Percentiles rank a stretch among this genome's conserved stretches.
These are phyloP conservation scores for Lophius piscatorius DNA, from an alignment of 2,113 vertebrate genomes.

Conservation along the genomic window DNA sequence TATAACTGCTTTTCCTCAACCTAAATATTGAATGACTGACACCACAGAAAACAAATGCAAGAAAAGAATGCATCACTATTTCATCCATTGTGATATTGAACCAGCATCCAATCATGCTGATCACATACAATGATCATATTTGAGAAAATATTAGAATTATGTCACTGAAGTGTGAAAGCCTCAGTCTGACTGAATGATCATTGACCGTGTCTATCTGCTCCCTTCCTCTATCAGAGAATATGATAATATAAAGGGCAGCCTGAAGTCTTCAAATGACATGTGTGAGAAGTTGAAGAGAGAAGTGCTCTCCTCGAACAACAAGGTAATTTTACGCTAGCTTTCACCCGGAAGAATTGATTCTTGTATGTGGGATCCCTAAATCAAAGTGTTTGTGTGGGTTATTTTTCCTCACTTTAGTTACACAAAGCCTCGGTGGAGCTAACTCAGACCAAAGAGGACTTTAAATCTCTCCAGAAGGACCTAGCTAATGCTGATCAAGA, in stretches of 20 bases:
- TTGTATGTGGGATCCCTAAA: rapidly evolving
- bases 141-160: too few species aligned
- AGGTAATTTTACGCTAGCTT: conserved; percentile 77
- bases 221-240: conserved; percentile 86
- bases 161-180: too few species aligned
- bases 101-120: too few species aligned
- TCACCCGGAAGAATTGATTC: neutral
- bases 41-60: too few species aligned
- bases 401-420: conserved; percentile 73
- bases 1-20: too few species aligned
- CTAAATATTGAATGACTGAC: too few species aligned
- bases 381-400: neutral
- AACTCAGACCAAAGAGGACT: conserved; percentile 83
- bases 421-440: conserved; percentile 82
- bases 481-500: conserved; percentile 90
- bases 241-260: conserved; percentile 88
- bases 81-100: too few species aligned
- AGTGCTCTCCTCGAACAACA: conserved; percentile 84
- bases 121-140: too few species aligned
- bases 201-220: neutral
- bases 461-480: conserved; percentile 88
- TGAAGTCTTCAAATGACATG: conserved; percentile 85
- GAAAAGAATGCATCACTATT: too few species aligned
- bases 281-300: conserved; percentile 93
- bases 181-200: neutral